Evolutionary conservation across 2,797 vertebrate genomes (phyloP).

Genomic region (Aphelocoma californica): DNA sequence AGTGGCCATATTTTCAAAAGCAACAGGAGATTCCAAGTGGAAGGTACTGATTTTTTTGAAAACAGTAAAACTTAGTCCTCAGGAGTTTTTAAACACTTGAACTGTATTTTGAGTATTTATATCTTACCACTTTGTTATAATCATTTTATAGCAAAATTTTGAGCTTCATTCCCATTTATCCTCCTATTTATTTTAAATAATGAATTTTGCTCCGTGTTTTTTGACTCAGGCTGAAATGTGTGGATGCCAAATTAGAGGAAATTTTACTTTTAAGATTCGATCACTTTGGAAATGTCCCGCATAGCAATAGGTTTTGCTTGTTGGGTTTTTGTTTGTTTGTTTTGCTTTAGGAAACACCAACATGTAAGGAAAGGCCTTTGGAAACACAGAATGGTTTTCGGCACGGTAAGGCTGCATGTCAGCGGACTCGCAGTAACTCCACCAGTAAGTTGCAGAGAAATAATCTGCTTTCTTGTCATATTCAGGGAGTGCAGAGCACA

Average conservation of each 20-base stretch:
- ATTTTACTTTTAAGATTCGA: background rate
- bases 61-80: background rate
- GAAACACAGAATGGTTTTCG: conserved; percentile 64
- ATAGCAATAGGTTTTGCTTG: background rate
- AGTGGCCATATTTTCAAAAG: background rate
- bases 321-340: background rate
- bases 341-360: conserved; percentile 50
- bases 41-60: background rate
- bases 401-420: conserved; percentile 72
- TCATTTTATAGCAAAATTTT: background rate
- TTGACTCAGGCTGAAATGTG: background rate
- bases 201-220: background rate
- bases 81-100: background rate
- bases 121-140: background rate
- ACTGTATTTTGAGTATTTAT: background rate
- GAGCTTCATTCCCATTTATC: background rate
- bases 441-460: conserved; percentile 78
- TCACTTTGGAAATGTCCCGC: background rate
- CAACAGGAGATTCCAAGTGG: background rate
- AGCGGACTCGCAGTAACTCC: conserved; percentile 83
- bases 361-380: conserved; percentile 54
- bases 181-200: background rate
- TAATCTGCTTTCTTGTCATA: background rate
- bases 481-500: background rate
- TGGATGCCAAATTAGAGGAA: background rate